Base-by-base conservation (phyloP, 2,888 invertebrate species). In the Dynastes tityus region DNA sequence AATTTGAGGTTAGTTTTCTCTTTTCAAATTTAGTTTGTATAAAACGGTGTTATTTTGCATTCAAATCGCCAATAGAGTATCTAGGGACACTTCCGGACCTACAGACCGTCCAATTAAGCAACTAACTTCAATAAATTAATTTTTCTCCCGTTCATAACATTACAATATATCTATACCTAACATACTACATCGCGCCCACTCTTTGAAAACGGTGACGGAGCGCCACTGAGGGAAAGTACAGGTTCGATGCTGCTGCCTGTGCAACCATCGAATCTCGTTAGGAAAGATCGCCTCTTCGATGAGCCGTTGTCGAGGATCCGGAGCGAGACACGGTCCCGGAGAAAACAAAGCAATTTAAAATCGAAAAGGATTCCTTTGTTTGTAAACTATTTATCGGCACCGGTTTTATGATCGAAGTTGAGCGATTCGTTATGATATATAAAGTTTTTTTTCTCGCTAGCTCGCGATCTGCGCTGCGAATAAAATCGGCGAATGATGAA, bases 331-430 rank as follows among this genome's bases (percentile, higher is more conserved):
- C 29, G 45, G 22, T 55, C 8, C 65, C 68, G 55, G 9, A 71
- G 37, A 71, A 71, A 71, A 71, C 71, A 71, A 71, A 71, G 71
- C 71, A 71, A 71, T 71, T 71, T 71, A 71, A 71, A 71, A 71
- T 58, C 67, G 67, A 27, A 27, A 71, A 71, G 53, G 55, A 55
- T 22, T 37, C 55, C 16, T 71, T 71, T 71, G 71, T 71, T 71
- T 71, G 71, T 58, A 71, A 71, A 71, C 55, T 71, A 71, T 71
- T 71, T 71, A 71, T 71, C 71, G 71, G 58, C 71, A 58, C 32
- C 55, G 58, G 16, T 27, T 71, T 71, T 71, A 71, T 40, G 58
- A 55, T 55, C 55, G 71, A 71, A 71, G 32, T 71, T 71, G 71
- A 71, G 40, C 71, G 71, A 71, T 71, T 71, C 55, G 71, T 37